These are phyloP conservation scores for Bombus sylvicola DNA, from an alignment of 1,140 invertebrate species.

Conservation along the genomic window DNA sequence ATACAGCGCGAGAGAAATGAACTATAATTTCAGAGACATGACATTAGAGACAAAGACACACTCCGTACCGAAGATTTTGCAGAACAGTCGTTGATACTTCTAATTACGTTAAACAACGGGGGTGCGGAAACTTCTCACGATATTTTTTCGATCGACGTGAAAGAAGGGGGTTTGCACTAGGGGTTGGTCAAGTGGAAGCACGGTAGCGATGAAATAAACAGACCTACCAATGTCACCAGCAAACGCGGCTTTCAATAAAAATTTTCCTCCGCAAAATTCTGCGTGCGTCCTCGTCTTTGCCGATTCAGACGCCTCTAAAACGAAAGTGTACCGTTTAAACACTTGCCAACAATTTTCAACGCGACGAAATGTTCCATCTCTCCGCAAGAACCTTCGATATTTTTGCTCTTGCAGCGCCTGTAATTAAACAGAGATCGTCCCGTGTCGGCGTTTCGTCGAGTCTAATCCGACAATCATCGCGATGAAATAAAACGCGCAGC, in stretches of 20 bases:
- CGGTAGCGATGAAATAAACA: background rate
- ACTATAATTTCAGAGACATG: too few relatives aligned
- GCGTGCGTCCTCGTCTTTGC: too few relatives aligned
- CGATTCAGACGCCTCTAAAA: too few relatives aligned
- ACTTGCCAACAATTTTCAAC: background rate
- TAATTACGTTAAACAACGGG: background rate
- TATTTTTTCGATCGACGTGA: background rate
- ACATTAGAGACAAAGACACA: background rate
- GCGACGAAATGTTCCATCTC: background rate
- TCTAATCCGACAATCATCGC: background rate
- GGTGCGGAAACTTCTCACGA: background rate
- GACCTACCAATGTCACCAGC: background rate
- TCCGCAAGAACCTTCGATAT: background rate
- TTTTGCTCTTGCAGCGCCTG: background rate
- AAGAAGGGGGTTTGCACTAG: background rate
- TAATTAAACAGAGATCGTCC: slow-evolving; percentile 12
- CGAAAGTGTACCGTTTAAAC: too few relatives aligned
- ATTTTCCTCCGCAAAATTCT: too few relatives aligned
- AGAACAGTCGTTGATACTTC: background rate
- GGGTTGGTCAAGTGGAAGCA: background rate
- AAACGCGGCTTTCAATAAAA: background rate
- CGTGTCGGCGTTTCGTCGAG: background rate
- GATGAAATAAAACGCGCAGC: slow-evolving; percentile 20
- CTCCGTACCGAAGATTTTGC: too few relatives aligned
- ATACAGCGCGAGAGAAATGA: too few relatives aligned